Base-by-base conservation (phyloP, 2,888 invertebrate species). In the Drosophila ustulata region DNA sequence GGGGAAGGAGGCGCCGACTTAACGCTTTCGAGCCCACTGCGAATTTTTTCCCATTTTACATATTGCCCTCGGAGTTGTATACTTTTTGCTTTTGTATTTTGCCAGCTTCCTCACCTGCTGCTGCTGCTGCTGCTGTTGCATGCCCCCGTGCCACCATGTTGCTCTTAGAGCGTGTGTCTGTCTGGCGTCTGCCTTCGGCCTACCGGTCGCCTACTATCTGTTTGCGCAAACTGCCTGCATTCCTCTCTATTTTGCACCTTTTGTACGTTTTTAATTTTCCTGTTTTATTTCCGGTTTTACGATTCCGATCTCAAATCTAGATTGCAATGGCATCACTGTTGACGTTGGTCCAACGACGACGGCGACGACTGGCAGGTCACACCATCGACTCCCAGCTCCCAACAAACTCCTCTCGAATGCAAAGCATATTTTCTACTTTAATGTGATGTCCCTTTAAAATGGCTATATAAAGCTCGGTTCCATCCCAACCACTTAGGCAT, bases 221-320 rank as follows among this genome's bases (percentile, higher is more conserved):
- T 83, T 74, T 88, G 86, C 74, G 68, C 82, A 78, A 75, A 75
- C 81, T 71, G 67, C 69, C 76, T 75, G 74, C 67, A 70, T 76
- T 65, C 50, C 82, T 70, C 70, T 77, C 70, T 71, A 79, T 74
- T 78, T 81, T 88, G 89, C 90, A 90, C 89, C 91, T 91, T 92
- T 91, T 90, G 90, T 91, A 89, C 89, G 89, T 89, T 91, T 91
- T 91, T 91, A 92, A 92, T 92, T 91, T 91, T 91, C 91, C 92
- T 92, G 91, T 91, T 91, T 92, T 91, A 91, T 91, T 91, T 91
- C 91, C 91, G 92, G 91, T 88, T 91, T 91, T 89, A 86, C 90
- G 90, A 91, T 91, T 91, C 91, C 89, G 90, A 91, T 91, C 89
- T 91, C 89, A 85, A 87, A 85, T 89, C 88, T 83, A 90, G 90